phyloP scores from a whole-genome alignment of 2,888 invertebrate genomes.

The Limulus polyphemus region DNA sequence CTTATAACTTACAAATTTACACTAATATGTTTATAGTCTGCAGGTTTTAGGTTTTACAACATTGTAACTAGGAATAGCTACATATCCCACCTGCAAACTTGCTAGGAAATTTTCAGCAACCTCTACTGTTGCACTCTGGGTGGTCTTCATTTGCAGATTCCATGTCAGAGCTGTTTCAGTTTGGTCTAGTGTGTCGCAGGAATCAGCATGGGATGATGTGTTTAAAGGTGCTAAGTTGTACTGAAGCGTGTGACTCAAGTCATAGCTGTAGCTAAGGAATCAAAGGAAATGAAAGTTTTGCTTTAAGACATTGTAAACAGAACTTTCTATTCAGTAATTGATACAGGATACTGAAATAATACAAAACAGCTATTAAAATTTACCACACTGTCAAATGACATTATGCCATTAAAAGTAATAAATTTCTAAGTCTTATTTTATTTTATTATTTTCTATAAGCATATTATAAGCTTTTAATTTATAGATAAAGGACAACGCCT shows the following conservation, averaged over 20 bases:
- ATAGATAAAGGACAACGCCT: no score
- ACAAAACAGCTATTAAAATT: no score
- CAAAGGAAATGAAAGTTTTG: neutral
- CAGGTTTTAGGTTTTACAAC: no score
- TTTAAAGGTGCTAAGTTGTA: slow-evolving; percentile 67
- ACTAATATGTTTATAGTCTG: no score
- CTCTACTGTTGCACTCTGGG: slow-evolving; percentile 15
- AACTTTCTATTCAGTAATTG: neutral
- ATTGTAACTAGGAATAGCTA: neutral
- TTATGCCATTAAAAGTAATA: no score
- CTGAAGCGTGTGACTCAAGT: slow-evolving; percentile 84
- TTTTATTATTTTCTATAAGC: no score
- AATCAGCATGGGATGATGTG: slow-evolving; percentile 8
- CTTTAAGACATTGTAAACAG: neutral
- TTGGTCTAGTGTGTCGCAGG: slow-evolving; percentile 17
- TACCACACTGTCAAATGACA: no score
- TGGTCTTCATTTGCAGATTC: slow-evolving; percentile 17
- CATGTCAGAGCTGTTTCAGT: slow-evolving; percentile 14
- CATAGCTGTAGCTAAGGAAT: slow-evolving; percentile 71
- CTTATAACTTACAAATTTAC: no score
- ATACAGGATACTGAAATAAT: no score
- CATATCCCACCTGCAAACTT: slow-evolving; percentile 11
- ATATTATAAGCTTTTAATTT: no score
- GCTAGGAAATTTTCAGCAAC: slow-evolving; percentile 20
- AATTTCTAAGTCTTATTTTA: no score